These are phyloP conservation scores for Lamprotornis superbus DNA, from an alignment of 2,113 vertebrate species.

Conservation along the genomic window DNA sequence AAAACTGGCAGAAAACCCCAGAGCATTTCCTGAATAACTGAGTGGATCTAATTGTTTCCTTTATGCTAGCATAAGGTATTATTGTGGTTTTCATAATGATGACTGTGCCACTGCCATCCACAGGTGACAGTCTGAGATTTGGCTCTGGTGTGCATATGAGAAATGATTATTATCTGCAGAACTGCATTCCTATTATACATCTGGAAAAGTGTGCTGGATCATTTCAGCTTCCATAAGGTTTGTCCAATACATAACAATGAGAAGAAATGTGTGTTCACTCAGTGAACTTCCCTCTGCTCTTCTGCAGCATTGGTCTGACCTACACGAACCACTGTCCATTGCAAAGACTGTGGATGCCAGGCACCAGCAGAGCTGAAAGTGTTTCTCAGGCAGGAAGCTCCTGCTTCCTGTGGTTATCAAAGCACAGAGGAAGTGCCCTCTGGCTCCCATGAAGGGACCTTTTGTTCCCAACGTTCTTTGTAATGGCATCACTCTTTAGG, in stretches of 20 bases:
- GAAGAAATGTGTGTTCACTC: neutral
- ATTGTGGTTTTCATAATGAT: neutral
- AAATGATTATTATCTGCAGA: neutral
- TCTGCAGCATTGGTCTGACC: neutral
- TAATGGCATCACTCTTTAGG: neutral
- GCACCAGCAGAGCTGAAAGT: neutral
- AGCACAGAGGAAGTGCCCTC: neutral
- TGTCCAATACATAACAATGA: neutral
- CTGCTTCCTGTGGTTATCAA: neutral
- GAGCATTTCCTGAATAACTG: neutral
- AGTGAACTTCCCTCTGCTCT: neutral
- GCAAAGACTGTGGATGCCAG: neutral
- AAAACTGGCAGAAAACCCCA: neutral
- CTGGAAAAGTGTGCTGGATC: neutral
- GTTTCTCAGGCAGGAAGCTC: neutral
- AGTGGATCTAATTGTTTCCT: neutral
- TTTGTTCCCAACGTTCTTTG: neutral
- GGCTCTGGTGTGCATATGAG: neutral
- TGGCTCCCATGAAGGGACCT: neutral
- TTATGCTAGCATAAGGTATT: neutral
- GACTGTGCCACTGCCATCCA: neutral
- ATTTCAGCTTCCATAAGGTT: neutral
- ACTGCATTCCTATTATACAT: accelerated
- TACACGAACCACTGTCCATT: neutral
- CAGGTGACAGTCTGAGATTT: neutral